Evolutionary conservation across 2,797 vertebrate species (phyloP), one percentile per base, ranked within the genome.

Genomic region (Poeciliopsis gracilis): DNA sequence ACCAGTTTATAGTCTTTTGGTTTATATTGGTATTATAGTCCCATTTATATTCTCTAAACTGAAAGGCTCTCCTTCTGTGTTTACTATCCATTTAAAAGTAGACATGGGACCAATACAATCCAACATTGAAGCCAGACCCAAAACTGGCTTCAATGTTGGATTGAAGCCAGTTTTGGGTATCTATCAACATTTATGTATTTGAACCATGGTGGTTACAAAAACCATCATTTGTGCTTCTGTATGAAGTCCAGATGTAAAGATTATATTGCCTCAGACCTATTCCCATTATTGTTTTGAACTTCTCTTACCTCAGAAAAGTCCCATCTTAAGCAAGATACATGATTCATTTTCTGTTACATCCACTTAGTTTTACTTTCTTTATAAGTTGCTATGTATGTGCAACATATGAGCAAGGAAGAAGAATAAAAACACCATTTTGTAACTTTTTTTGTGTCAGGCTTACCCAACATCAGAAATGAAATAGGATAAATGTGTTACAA

Each of bases 271-370:
- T 73, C 36, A 73, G 51, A 73, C 18, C 15, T 41, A 18, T 43
- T n/a, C 3, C 33, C 9, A 2, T 23, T 25, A 25, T 38, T 53
- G 46, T n/a, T 59, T 57, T 45, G 2, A 4, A 45, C 15, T 46
- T 46, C 38, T 45, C 28, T 6, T 12, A 38, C 30, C 5, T 20
- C 25, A 11, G 66, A 67, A 75, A 89, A 73, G 1, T 78, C 74
- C 73, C 49, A 1, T 69, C 38, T 86, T 81, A 38, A 78, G 87
- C 79, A 91, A 88, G 67, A 18, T 38, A 41, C 2, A 47, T 13
- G 79, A 87, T 84, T 90, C 46, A 83, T 71, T 77, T 79, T 72
- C 45, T 18, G 63, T 82, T 25, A 51, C 0, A 0, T 81, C 69
- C 47, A 57, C 28, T 30, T 28, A 13, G 8, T 63, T 4, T 51